Percentiles rank a stretch among this genome's conserved stretches.
These are phyloP conservation scores for Nymphalis polychloros DNA, from an alignment of 2,888 invertebrate species.

Conservation along the genomic window DNA sequence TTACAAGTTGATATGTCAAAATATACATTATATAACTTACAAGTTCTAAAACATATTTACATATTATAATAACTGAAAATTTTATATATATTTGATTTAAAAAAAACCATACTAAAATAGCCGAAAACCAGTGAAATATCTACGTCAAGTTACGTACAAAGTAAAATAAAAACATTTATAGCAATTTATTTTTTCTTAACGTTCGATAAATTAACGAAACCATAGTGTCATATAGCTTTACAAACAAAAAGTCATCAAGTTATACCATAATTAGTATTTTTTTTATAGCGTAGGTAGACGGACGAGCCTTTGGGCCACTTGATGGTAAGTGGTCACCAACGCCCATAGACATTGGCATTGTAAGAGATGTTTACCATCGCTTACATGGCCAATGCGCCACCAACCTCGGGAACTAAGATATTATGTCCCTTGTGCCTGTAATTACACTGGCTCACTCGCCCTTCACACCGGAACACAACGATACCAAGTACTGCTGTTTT, in stretches of 20 bases:
- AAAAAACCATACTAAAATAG: background rate
- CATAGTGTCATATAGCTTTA: background rate
- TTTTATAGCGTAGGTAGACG: too few relatives aligned
- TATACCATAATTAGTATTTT: background rate
- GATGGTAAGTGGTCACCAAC: too few relatives aligned
- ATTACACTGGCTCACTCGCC: too few relatives aligned
- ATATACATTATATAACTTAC: conserved; percentile 55
- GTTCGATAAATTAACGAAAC: background rate
- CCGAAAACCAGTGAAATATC: background rate
- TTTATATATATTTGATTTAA: background rate
- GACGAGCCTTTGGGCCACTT: too few relatives aligned
- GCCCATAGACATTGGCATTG: too few relatives aligned
- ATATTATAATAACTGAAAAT: conserved; percentile 43
- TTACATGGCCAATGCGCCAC: too few relatives aligned
- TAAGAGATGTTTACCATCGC: too few relatives aligned
- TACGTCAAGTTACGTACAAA: background rate
- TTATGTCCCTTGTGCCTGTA: too few relatives aligned
- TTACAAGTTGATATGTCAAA: conserved; percentile 48
- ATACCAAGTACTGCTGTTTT: too few relatives aligned
- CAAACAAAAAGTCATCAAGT: background rate
- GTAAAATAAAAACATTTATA: background rate
- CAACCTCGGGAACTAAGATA: too few relatives aligned
- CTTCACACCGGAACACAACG: too few relatives aligned
- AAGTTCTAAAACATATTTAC: conserved; percentile 50
- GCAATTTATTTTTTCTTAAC: background rate